Base-by-base conservation (phyloP, 2,113 vertebrate species). In the Fulmarus glacialis region DNA sequence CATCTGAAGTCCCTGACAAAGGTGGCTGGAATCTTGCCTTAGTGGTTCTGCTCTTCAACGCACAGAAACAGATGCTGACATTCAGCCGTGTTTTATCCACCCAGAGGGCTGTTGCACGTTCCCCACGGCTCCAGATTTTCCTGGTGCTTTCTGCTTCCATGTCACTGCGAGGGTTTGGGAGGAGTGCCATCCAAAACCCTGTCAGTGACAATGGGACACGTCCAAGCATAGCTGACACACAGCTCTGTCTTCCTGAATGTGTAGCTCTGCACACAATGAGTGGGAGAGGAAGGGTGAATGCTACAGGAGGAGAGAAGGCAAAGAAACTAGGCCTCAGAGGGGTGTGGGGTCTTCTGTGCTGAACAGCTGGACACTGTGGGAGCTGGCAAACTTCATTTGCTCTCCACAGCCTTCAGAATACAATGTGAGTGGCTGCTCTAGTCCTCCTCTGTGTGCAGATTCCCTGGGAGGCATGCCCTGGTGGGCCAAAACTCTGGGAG, bases 11-110 rank as follows among this genome's bases (percentile, higher is more conserved):
- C 91, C 89, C 87, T 93, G 89, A 95, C 90, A 92, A 66, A 91
- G 95, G 94, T 97, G 95, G 56, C 74, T 95, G 91, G 94, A 95
- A 94, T 97, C 89, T 79, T 93, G 93, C 87, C 82, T 60, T 11
- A 11, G 63, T 87, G 70, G 45, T 91, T 91, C 60, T 93, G n/a
- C 64, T 72, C 83, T 92, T 92, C 95, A 87, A 95, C 45, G 15
- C 85, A 94, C 66, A 70, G 87, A 96, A 96, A 80, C 89, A 96
- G 83, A 94, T 96, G 95, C 73, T 80, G 94, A 89, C 27, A 27
- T 75, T 89, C 77, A 96, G 58, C 67, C 4, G 2, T 53, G 56
- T 47, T 30, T 93, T 84, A 48, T 23, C 36, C 5, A 0, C 43
- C 70, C 58, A 8, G 26, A 56, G 68, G 72, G 68, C 50, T 73